Evolutionary conservation across 2,888 invertebrate genomes (phyloP), one percentile per base, ranked within the genome.

Genomic region (Acleris emargana): DNA sequence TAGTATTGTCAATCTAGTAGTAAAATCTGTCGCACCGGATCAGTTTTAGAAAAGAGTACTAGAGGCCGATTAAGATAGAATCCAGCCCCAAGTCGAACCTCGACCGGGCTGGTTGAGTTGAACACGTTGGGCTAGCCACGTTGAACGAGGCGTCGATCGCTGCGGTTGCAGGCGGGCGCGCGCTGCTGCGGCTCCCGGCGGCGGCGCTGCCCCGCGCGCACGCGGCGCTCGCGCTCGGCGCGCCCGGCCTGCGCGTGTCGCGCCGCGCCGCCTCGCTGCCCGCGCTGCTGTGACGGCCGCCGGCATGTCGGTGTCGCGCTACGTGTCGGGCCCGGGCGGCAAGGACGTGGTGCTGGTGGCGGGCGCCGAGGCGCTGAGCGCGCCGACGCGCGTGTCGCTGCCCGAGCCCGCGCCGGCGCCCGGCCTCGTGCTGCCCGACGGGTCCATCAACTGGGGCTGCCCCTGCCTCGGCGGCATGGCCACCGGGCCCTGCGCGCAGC

Each of bases 381-480:
- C 88, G 38, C 97, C 97, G 0, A 96, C 97, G 78, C 94, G 91
- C 61, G 94, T 97, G 49, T 82, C 86, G 64, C 87, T 97, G 71
- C 96, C 97, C 0, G 94, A 95, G 75, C 94, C 95, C 0, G 96
- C 95, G 76, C 95, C 95, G 1, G 94, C 95, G 64, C 95, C 96
- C 52, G 98, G 98, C 11, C 91, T 98, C 16, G 95, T 99, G 72
- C 90, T 97, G 64, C 93, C 96, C 0, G 96, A 96, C 86, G 99
- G 99, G 5, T 95, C 96, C 69, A 98, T 99, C 72, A 99, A 99
- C 90, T 99, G 99, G 99, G 96, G 96, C 82, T 99, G 99, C 80
- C 99, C 99, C 0, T 99, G 99, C 83, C 93, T 99, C 43, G 99
- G 99, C 16, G 98, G 98, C n/a, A 98, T 99, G 97, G 97, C 98